phyloP scores from a whole-genome alignment of 2,113 vertebrate genomes.

The Strix aluco region DNA sequence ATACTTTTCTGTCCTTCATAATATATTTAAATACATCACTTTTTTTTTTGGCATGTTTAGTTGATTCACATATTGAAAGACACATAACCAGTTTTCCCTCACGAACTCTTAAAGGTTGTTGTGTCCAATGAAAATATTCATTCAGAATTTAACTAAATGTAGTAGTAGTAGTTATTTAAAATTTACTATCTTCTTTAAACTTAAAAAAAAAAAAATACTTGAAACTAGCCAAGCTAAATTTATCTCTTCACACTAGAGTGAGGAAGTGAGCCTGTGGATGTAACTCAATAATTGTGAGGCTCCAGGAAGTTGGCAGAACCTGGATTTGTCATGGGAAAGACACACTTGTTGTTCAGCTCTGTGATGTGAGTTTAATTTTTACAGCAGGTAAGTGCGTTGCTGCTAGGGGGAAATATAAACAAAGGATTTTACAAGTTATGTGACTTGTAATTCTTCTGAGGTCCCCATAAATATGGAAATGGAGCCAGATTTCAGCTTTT shows the following conservation, averaged over 20 bases:
- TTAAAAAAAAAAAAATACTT: not conserved
- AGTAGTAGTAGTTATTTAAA: not conserved
- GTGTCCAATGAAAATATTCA: not conserved
- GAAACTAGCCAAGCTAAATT: not conserved
- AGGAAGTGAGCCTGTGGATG: not conserved
- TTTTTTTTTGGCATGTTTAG: not conserved
- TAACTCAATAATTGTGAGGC: not conserved
- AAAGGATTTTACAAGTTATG: not conserved
- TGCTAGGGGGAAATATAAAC: not conserved
- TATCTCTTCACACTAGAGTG: not conserved
- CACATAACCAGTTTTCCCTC: not conserved
- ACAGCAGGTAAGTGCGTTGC: not conserved
- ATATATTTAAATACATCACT: slow-evolving; percentile 10
- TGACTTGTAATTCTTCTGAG: not conserved
- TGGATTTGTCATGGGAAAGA: not conserved
- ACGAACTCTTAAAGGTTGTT: slow-evolving; percentile 14
- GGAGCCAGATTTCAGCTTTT: not conserved
- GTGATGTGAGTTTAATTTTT: not conserved
- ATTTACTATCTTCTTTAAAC: not conserved
- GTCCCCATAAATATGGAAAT: not conserved
- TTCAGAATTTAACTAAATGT: slow-evolving; percentile 17
- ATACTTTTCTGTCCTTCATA: not conserved
- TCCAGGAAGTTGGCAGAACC: not conserved
- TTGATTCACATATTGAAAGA: not conserved
- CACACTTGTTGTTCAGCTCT: not conserved